Base-by-base conservation (phyloP, 37 sponge, comb jelly and placozoan genomes). In the Axinella damicornis region DNA sequence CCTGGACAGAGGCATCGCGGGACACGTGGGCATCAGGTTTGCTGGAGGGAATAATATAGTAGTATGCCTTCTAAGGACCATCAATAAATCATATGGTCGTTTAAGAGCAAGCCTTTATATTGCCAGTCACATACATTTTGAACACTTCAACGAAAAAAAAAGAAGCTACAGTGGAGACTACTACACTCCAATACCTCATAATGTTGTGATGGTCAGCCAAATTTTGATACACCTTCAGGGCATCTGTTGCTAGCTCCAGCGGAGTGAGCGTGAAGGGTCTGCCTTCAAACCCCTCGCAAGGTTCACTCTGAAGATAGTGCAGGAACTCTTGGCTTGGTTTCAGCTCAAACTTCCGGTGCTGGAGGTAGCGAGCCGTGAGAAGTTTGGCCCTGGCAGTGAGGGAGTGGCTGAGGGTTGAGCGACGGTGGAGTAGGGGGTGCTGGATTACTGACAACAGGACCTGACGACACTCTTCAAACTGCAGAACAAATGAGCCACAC, bases 351-450 rank as follows among this genome's bases (percentile, higher is more conserved):
- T 35, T 35, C 1, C 57, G 18, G 28, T 33, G 72, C 30, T 58
- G 86, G 63, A 86, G 79, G 79, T 52, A 38, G 19, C 39, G 28
- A 0, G 66, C 31, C 15, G 88, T 38, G 20, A 80, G 33, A 22
- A 81, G 66, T 32, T 80, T 81, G 40, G 88, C 81, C 57, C 70
- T 64, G 28, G 88, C 88, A 20, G 37, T 36, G 60, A 87, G 17
- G 39, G 58, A 5, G 35, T 46, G 57, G 59, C 76, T 21, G 17
- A 62, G 35, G 12, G 69, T 35, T 39, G 63, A 67, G 36, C 21
- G 16, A 11, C 31, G 53, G 17, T 82, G 19, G 61, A 78, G 79
- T 14, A 71, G 18, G 2, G 79, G 71, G 20, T 86, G 58, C 30
- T 32, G 25, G 20, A 86, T 40, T 11, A 86, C 66, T 2, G 32